Evolutionary conservation across 2,888 invertebrate genomes (phyloP).

Genomic region (Drosophila koepferae): DNA sequence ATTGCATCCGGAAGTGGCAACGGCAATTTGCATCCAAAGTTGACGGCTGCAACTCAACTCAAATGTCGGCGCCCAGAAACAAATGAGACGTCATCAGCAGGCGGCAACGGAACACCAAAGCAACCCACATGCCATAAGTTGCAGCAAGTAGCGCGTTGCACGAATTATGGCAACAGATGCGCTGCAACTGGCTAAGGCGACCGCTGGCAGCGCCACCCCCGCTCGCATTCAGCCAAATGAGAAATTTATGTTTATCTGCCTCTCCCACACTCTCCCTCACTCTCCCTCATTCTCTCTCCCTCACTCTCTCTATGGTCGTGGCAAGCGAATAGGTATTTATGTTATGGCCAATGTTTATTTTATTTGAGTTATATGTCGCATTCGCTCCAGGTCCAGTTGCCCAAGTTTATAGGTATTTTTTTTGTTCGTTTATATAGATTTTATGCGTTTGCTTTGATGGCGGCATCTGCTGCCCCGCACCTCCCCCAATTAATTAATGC

Average conservation of each 20-base stretch:
- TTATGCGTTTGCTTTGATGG: slow-evolving; percentile 58
- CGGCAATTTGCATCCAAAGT: slow-evolving; percentile 32
- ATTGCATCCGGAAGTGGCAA: slow-evolving; percentile 20
- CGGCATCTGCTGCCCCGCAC: slow-evolving; percentile 15
- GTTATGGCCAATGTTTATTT: slow-evolving; percentile 76
- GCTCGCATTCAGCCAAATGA: slow-evolving; percentile 42
- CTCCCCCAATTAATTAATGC: slow-evolving; percentile 64
- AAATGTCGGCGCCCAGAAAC: slow-evolving; percentile 59
- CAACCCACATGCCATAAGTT: slow-evolving; percentile 30
- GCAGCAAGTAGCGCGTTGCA: slow-evolving; percentile 56
- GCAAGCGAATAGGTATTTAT: slow-evolving; percentile 68
- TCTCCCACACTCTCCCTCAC: slow-evolving; percentile 1
- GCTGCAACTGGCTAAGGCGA: slow-evolving; percentile 44
- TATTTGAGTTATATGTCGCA: slow-evolving; percentile 73
- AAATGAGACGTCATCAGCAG: slow-evolving; percentile 73
- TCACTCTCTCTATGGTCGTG: background rate
- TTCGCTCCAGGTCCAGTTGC: slow-evolving; percentile 34
- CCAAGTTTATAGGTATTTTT: slow-evolving; percentile 38
- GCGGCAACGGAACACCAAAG: slow-evolving; percentile 39
- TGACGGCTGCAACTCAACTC: slow-evolving; percentile 51
- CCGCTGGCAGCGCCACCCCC: slow-evolving; percentile 25
- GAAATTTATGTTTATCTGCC: slow-evolving; percentile 70
- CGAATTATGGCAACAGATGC: slow-evolving; percentile 81
- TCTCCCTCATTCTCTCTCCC: background rate
- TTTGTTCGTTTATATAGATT: slow-evolving; percentile 38